phyloP scores from a whole-genome alignment of 2,797 vertebrate genomes.

The Enteromius mattozi region DNA sequence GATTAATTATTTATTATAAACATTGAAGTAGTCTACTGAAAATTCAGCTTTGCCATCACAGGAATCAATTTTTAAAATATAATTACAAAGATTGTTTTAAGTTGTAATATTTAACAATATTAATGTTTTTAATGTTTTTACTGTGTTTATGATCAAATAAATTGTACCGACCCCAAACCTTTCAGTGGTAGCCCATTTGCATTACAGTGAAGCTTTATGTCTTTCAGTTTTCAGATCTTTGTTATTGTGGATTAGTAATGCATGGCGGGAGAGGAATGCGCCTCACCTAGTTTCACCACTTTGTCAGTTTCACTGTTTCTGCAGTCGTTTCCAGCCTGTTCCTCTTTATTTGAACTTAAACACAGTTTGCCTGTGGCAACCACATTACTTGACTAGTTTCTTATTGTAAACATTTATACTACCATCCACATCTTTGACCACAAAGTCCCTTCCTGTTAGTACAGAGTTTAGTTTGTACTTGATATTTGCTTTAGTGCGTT shows the following conservation, averaged over 20 bases:
- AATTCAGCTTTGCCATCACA: neutral
- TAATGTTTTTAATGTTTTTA: neutral
- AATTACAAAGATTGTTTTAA: neutral
- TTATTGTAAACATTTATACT: neutral
- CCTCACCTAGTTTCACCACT: slow-evolving; percentile 70
- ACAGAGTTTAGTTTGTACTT: slow-evolving; percentile 13
- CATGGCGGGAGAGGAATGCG: slow-evolving; percentile 69
- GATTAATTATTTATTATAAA: neutral
- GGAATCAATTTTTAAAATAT: neutral
- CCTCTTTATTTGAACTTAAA: slow-evolving; percentile 23
- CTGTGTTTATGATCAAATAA: neutral
- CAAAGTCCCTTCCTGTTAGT: slow-evolving; percentile 19
- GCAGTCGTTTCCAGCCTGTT: slow-evolving; percentile 44
- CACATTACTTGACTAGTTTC: neutral
- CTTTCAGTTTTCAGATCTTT: slow-evolving; percentile 20
- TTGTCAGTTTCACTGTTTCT: slow-evolving; percentile 64
- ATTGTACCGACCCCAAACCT: neutral
- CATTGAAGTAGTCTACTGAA: neutral
- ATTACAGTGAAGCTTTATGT: slow-evolving; percentile 28
- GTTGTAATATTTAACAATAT: neutral
- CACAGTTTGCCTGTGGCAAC: neutral
- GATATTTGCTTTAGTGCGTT: slow-evolving; percentile 17
- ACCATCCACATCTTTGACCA: neutral
- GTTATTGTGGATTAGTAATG: slow-evolving; percentile 55
- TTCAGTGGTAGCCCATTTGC: slow-evolving; percentile 7